phyloP scores from a whole-genome alignment of 1,140 invertebrate species.

The Plectus sambesii region DNA sequence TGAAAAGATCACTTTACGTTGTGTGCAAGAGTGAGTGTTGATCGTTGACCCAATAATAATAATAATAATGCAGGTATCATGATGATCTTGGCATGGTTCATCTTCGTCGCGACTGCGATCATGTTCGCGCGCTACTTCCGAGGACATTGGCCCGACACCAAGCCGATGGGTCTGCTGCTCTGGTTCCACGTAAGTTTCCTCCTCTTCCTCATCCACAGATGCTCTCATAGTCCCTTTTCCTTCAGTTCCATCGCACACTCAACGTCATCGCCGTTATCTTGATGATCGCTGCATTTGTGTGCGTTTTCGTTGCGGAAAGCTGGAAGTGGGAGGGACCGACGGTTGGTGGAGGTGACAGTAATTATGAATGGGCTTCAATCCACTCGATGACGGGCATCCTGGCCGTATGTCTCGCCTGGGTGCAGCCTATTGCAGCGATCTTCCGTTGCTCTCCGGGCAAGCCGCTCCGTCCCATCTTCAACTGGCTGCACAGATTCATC shows the following conservation, averaged over 20 bases:
- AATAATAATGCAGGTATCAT: no score
- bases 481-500: conserved; percentile 23
- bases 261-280: conserved; percentile 22
- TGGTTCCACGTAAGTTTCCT: conserved; percentile 24
- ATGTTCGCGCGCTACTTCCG: conserved; percentile 24
- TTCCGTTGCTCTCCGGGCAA: conserved; percentile 20
- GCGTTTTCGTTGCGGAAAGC: conserved; percentile 25
- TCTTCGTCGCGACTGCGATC: conserved; percentile 26
- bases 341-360: no score
- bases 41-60: no score
- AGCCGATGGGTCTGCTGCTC: conserved; percentile 16
- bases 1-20: no score
- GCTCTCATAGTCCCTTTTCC: neutral
- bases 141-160: conserved; percentile 22
- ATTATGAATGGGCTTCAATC: conserved; percentile 19
- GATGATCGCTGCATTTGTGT: conserved; percentile 24
- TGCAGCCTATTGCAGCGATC: conserved; percentile 24
- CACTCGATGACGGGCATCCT: conserved; percentile 25
- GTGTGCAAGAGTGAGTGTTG: no score
- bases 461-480: conserved; percentile 16
- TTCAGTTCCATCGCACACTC: conserved; percentile 24
- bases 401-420: conserved; percentile 27
- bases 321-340: conserved; percentile 16
- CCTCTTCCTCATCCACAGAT: neutral
- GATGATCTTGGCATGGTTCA: conserved; percentile 19